Evolutionary conservation across 2,113 vertebrate genomes (phyloP), one percentile per base, ranked within the genome.

Genomic region (Corydoras sp.): DNA sequence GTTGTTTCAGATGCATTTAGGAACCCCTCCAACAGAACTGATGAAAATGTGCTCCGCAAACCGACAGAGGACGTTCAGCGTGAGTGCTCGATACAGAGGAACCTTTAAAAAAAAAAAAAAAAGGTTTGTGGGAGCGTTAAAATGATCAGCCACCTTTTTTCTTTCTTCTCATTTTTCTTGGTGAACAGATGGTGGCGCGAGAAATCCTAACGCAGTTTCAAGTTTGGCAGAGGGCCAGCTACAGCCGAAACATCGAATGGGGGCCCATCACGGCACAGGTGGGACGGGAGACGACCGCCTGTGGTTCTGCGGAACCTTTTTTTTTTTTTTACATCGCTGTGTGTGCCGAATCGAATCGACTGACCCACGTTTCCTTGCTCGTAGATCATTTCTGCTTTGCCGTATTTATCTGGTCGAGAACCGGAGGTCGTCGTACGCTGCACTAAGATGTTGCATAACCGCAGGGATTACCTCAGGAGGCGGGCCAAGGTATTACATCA

Each of bases 161-260:
- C 2, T 24, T 24, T 24, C 2, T 24, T 24, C 2, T 24, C 2
- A 24, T 24, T 35, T 69, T 5, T 70, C 51, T 69, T 15, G 68
- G 24, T 61, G 12, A 13, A 56, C 73, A 81, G 80, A 58, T 75
- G 60, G 80, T 81, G 69, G 80, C 80, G 53, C 75, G 80, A 43
- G 75, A 81, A 53, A 72, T 81, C 55, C 72, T 81, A 14, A 75
- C 72, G 8, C 80, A 81, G 67, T 81, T 75, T 63, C 80, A 79
- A 18, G 80, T 81, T 10, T 81, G 80, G 80, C 80, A 81, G 70
- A 75, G 67, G 35, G 80, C 80, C 24, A 79, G 65, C 59, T 81
- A 81, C 58, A 81, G 80, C 75, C 63, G 77, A 64, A 79, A 79
- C 63, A 79, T 81, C n/a, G 80, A 81, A 29, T 81, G 80, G 80